These are phyloP conservation scores for Macquaria australasica DNA, from an alignment of 2,113 vertebrate genomes.

Conservation along the genomic window DNA sequence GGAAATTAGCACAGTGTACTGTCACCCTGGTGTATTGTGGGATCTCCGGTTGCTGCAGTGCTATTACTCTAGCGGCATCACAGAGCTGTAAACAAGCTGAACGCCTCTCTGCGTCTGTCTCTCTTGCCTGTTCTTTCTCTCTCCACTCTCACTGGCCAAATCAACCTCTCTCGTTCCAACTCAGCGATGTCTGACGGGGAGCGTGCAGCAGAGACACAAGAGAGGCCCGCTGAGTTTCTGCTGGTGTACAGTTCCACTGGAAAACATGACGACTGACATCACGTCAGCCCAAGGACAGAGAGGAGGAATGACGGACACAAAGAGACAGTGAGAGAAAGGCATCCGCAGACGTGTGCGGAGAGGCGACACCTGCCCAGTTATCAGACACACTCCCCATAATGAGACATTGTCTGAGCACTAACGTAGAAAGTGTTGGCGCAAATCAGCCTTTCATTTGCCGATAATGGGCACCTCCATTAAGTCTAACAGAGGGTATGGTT, in stretches of 20 bases:
- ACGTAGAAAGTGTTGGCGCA: conserved; percentile 61
- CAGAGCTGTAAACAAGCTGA: conserved; percentile 7
- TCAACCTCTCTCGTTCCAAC: conserved; percentile 29
- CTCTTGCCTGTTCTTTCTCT: background rate
- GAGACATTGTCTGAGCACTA: conserved; percentile 70
- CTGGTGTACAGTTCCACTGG: conserved; percentile 72
- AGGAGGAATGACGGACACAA: conserved; percentile 15
- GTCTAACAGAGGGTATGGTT: conserved; percentile 77
- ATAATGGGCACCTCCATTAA: conserved; percentile 78
- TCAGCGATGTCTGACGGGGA: conserved; percentile 11
- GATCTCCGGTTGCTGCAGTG: conserved; percentile 9
- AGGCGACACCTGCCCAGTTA: conserved; percentile 40
- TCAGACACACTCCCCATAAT: conserved; percentile 62
- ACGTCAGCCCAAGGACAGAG: conserved; percentile 39
- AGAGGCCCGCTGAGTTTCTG: conserved; percentile 41
- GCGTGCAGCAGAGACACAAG: conserved; percentile 22
- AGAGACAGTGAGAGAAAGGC: conserved; percentile 17
- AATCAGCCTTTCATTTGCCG: conserved; percentile 62
- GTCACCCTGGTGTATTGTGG: background rate
- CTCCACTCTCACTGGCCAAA: background rate
- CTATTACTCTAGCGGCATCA: background rate
- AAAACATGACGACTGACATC: conserved; percentile 63
- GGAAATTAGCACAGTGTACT: background rate
- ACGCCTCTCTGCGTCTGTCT: background rate
- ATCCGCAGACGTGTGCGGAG: conserved; percentile 18